phyloP scores from a whole-genome alignment of 2,797 vertebrate species.

The Percopsis omiscomaycus region DNA sequence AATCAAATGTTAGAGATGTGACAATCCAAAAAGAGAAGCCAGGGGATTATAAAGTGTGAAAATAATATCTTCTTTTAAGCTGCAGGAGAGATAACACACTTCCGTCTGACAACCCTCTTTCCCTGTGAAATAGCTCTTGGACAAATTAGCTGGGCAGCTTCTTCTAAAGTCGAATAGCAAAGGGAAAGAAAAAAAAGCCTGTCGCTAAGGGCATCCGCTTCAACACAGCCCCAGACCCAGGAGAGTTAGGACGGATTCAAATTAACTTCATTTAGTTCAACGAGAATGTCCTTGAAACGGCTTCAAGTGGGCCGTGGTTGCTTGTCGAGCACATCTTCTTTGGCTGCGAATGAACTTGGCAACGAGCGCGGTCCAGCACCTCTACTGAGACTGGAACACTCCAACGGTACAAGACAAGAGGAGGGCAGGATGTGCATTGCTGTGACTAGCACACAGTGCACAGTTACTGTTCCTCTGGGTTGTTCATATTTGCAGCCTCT shows the following conservation, averaged over 20 bases:
- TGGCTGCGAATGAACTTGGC: slow-evolving; percentile 55
- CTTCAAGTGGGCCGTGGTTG: slow-evolving; percentile 72
- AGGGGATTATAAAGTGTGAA: slow-evolving; percentile 61
- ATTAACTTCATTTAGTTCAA: slow-evolving; percentile 82
- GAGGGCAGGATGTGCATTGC: slow-evolving; percentile 18
- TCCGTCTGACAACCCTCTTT: slow-evolving; percentile 71
- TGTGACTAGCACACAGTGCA: neutral
- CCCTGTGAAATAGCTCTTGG: slow-evolving; percentile 73
- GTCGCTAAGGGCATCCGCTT: slow-evolving; percentile 71
- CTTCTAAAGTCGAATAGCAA: slow-evolving; percentile 66
- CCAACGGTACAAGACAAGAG: slow-evolving; percentile 34
- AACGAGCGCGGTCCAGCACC: slow-evolving; percentile 40
- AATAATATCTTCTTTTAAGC: slow-evolving; percentile 74
- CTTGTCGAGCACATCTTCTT: slow-evolving; percentile 68
- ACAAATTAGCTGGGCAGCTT: slow-evolving; percentile 77
- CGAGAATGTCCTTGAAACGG: slow-evolving; percentile 79
- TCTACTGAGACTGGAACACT: slow-evolving; percentile 38
- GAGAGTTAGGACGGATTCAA: slow-evolving; percentile 77
- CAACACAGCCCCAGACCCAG: slow-evolving; percentile 64
- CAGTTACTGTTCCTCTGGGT: neutral
- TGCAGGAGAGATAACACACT: slow-evolving; percentile 58
- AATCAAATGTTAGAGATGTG: slow-evolving; percentile 61
- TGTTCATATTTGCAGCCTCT: slow-evolving; percentile 15
- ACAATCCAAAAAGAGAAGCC: slow-evolving; percentile 58
- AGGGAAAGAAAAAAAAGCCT: slow-evolving; percentile 44